Base-by-base conservation (phyloP, 2,113 vertebrate genomes). In the Rhinoderma darwinii region DNA sequence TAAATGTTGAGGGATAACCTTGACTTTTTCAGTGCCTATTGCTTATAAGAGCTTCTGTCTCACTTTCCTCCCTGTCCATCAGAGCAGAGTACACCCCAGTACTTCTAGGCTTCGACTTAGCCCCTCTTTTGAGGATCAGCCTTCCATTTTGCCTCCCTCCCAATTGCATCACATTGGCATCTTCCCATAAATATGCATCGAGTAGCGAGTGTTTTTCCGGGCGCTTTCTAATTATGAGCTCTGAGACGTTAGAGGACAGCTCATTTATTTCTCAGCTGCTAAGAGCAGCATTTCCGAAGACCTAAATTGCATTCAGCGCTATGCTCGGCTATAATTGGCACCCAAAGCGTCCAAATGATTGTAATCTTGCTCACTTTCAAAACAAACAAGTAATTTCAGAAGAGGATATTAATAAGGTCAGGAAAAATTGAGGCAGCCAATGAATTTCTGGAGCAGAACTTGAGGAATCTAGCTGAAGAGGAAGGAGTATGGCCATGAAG, bases 151-250 rank as follows among this genome's bases (percentile, higher is more conserved):
- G 20, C 37, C 27, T 6, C 20, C 41, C 30, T 4, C 27, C 56
- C 43, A 6, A 0, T 27, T 51, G 47, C 37, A 27, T 72, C 17
- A 30, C 30, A 2, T 32, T 68, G 84, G 32, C 37, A n/a, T 68
- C 56, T 78, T 50, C 35, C 39, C 63, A 86, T 80, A 68, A 79
- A 86, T 86, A 86, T 86, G 85, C 35, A 86, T 73, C 12, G 66
- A 56, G 85, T 22, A 32, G 77, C n/a, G 14, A 43, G 12, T n/a
- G 20, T 74, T 82, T 82, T 82, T 11, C 61, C 27, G 17, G 35
- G 85, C 39, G n/a, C 37, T 14, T 47, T 63, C 85, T 87, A 87
- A 87, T 87, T 81, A 86, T 59, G 84, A 86, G 84, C 84, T 70
- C 63, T 56, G 84, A 86, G 84, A 70, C 75, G 54, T 63, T 27